These are phyloP conservation scores for Catamblyrhynchus diadema DNA, from an alignment of 2,797 vertebrate genomes.

Conservation along the genomic window DNA sequence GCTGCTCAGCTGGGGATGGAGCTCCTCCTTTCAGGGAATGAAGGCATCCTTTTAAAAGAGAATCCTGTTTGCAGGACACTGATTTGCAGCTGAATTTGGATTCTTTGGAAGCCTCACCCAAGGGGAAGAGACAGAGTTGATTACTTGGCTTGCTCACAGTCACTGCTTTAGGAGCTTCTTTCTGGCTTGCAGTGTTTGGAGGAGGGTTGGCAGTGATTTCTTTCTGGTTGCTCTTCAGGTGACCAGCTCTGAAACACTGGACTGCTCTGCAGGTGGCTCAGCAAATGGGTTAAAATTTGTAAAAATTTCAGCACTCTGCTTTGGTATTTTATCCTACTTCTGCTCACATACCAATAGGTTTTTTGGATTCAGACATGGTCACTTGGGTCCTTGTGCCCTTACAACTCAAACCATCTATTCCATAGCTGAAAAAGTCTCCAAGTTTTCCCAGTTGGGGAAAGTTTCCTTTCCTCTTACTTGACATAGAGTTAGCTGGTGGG, in stretches of 20 bases:
- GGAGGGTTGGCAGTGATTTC: background rate
- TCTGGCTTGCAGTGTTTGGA: background rate
- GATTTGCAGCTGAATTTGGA: background rate
- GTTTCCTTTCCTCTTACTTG: background rate
- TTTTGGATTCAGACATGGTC: background rate
- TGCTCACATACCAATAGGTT: background rate
- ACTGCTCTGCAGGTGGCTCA: background rate
- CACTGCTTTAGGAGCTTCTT: background rate
- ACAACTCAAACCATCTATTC: background rate
- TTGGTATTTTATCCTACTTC: background rate
- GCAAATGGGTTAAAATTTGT: background rate
- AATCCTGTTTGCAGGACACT: background rate
- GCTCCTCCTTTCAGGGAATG: background rate
- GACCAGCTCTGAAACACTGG: background rate
- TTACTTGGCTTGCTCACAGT: background rate
- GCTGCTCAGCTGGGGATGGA: background rate
- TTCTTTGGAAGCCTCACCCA: background rate
- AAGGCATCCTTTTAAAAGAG: background rate
- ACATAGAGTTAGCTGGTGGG: background rate
- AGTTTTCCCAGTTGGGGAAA: fast-evolving
- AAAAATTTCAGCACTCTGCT: fast-evolving
- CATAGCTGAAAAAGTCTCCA: background rate
- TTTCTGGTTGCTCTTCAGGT: background rate
- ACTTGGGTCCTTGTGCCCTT: background rate
- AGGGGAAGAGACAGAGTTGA: background rate